phyloP scores from a whole-genome alignment of 2,797 vertebrate genomes.

The Vultur gryphus region DNA sequence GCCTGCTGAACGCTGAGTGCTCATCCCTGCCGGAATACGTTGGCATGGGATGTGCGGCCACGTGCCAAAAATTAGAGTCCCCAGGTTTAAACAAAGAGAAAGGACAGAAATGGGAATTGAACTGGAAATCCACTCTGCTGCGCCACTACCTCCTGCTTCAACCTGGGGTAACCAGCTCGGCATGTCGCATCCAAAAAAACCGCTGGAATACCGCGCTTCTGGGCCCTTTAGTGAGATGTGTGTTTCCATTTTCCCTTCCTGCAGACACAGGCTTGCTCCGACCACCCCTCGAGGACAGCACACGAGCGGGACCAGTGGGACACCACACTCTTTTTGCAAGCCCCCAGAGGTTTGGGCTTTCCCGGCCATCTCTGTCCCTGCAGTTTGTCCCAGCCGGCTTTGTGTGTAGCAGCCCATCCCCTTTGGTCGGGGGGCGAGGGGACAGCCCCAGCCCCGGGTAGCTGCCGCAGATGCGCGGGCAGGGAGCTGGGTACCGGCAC shows the following conservation, averaged over 20 bases:
- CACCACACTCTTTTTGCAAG: neutral
- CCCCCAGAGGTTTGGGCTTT: neutral
- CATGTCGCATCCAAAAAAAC: fast-evolving
- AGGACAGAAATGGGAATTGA: neutral
- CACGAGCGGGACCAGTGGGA: fast-evolving
- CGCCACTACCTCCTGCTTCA: fast-evolving
- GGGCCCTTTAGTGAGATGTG: neutral
- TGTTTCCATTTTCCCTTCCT: neutral
- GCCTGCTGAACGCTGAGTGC: neutral
- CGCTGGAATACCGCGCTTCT: fast-evolving
- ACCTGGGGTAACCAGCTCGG: neutral
- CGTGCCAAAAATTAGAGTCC: neutral
- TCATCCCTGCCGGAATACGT: neutral
- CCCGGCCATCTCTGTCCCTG: fast-evolving
- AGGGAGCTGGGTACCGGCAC: neutral
- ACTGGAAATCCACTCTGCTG: neutral
- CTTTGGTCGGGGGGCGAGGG: neutral
- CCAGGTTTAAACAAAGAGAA: neutral
- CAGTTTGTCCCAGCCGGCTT: neutral
- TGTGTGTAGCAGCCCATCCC: neutral
- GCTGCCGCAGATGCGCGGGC: no score
- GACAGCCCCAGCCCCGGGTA: neutral
- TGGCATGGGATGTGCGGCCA: neutral
- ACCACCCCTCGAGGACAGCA: neutral
- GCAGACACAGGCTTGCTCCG: neutral